phyloP scores from a whole-genome alignment of 2,888 invertebrate species.

The Nasonia oneida region DNA sequence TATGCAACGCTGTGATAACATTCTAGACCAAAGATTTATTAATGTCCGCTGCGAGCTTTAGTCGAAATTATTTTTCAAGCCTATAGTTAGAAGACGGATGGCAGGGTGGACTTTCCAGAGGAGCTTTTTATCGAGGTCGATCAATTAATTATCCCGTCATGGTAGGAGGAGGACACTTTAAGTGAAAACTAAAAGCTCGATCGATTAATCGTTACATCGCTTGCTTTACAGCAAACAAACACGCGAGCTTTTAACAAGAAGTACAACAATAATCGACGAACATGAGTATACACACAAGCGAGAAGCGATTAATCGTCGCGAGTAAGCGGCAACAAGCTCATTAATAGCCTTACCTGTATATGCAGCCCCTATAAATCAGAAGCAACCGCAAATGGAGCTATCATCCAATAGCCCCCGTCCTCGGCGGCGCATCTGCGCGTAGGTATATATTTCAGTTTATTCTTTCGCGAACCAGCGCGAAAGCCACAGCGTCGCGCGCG shows the following conservation, averaged over 20 bases:
- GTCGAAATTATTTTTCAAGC: background rate
- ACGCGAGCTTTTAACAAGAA: background rate
- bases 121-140: background rate
- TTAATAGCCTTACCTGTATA: background rate
- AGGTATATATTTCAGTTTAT: slow-evolving; percentile 21
- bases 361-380: background rate
- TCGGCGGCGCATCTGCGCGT: background rate
- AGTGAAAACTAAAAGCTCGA: slow-evolving; percentile 15
- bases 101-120: background rate
- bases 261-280: background rate
- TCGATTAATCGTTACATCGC: slow-evolving; percentile 7
- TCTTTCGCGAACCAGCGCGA: background rate
- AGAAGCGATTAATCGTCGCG: background rate
- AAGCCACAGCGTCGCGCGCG: too few species aligned
- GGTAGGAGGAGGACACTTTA: background rate
- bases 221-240: background rate
- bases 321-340: background rate
- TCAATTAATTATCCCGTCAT: background rate
- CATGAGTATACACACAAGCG: background rate
- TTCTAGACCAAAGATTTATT: background rate
- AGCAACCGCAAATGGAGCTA: background rate
- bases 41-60: background rate
- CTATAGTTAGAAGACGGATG: background rate
- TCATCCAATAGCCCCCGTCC: background rate
- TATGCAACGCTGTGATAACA: background rate